Percentiles rank a stretch among this genome's conserved stretches.
phyloP scores from a whole-genome alignment of 2,113 vertebrate species.

The Thryonomys swinderianus region DNA sequence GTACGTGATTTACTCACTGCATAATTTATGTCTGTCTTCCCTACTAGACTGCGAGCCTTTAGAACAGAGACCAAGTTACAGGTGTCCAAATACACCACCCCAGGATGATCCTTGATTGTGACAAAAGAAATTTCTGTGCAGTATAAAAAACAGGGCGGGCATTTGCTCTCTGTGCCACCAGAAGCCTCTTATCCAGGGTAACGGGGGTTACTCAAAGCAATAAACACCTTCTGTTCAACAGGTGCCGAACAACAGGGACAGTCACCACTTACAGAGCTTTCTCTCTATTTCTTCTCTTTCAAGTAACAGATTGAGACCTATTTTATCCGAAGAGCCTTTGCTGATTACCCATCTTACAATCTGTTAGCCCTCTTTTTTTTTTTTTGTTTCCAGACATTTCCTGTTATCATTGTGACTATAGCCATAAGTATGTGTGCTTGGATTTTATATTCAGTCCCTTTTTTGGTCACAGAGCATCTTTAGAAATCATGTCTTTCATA shows the following conservation, averaged over 20 bases:
- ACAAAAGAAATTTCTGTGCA: neutral
- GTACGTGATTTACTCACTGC: neutral
- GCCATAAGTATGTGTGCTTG: neutral
- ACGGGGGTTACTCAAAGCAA: neutral
- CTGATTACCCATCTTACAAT: constrained; percentile 50
- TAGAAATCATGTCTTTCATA: constrained; percentile 37
- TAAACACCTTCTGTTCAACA: neutral
- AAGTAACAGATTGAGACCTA: constrained; percentile 43
- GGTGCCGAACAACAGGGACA: neutral
- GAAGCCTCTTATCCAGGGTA: neutral
- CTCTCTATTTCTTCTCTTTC: constrained; percentile 29
- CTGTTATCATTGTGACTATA: constrained; percentile 25
- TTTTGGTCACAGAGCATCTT: constrained; percentile 22
- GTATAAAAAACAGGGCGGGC: neutral
- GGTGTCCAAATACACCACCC: neutral
- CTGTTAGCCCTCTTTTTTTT: constrained; percentile 12
- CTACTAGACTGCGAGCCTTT: neutral
- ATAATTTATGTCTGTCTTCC: neutral
- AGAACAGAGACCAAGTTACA: neutral
- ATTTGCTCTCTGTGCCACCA: neutral
- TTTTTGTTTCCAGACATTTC: neutral
- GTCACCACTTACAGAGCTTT: neutral
- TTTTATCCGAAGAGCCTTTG: constrained; percentile 52
- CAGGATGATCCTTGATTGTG: neutral
- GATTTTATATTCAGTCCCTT: constrained; percentile 10